Evolutionary conservation across 2,888 invertebrate genomes (phyloP), one percentile per base, ranked within the genome.

Genomic region (Polyommatus iphigenia): DNA sequence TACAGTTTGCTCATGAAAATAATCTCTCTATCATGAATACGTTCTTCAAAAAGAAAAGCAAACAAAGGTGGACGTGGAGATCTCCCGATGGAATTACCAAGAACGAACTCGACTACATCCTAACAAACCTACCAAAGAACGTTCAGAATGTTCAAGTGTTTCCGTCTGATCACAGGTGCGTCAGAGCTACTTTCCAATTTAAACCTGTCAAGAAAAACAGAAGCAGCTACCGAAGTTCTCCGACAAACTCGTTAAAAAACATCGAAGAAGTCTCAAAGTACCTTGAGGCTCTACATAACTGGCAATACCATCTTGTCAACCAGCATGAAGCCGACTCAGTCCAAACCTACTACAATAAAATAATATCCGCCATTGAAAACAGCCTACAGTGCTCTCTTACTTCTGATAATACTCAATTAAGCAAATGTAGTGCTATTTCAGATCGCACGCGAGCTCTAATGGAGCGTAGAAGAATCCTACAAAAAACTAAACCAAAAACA

Each of bases 11-110:
- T 24, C 29, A 24, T 1, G 54, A 50, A 15, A 57, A 76, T 15
- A 76, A 76, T 13, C 18, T 76, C 20, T 18, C 76, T 20, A 54
- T 76, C 7, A 76, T 76, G 15, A 76, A 76, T 29, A 54, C 76
- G 8, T n/a, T 57, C 13, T 76, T 76, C 32, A 76, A 59, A 32
- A 76, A 36, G 54, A 76, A 57, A 24, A 18, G 4, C 5, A 76
- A 76, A 18, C 54, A 8, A 5, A n/a, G 18, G 24, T 57, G 76
- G 76, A 57, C 57, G 3, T 76, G 76, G 18, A 32, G 8, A 15
- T 54, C 36, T 24, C 46, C 13, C 0, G 46, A 50, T 50, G 46
- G 46, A 50, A 50, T 13, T 3, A 13, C 46, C 13, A 50, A 57
- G 4, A 76, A 50, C 15, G 54, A 54, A 59, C 13, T 32, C 29